A percentile compares a stretch with the other conserved stretches of the same genome.
phyloP scores from a whole-genome alignment of 2,888 invertebrate species.

The Dynastes tityus region DNA sequence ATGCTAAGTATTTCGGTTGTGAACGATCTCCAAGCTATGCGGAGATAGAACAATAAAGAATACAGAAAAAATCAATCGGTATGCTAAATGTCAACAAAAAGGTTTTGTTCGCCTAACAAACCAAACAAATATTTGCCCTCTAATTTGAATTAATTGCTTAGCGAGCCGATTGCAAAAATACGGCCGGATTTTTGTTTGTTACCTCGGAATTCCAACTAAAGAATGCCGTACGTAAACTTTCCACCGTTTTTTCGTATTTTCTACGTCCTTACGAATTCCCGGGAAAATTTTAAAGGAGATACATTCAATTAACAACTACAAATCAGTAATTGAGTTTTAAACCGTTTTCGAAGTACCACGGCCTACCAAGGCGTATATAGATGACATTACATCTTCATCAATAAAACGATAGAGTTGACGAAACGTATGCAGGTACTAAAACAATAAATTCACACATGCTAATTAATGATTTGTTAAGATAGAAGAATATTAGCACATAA shows the following conservation, averaged over 20 bases:
- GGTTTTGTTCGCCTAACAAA: conserved; percentile 26
- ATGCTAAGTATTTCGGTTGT: conserved; percentile 21
- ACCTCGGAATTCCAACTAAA: conserved; percentile 1
- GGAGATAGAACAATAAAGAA: conserved; percentile 13
- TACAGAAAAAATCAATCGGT: conserved; percentile 23
- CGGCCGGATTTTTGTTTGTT: neutral
- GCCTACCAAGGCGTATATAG: too few species aligned
- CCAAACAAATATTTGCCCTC: conserved; percentile 39
- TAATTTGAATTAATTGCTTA: conserved; percentile 31
- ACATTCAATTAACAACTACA: neutral
- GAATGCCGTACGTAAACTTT: conserved; percentile 20
- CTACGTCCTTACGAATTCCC: neutral
- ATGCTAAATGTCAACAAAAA: conserved; percentile 38
- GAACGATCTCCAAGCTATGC: conserved; percentile 1
- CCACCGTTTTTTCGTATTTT: conserved; percentile 31
- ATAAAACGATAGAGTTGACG: too few species aligned
- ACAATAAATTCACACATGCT: too few species aligned
- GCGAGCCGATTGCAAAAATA: conserved; percentile 29
- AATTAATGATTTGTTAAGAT: too few species aligned
- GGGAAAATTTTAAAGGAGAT: neutral
- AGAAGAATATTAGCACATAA: too few species aligned
- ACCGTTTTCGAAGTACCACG: too few species aligned
- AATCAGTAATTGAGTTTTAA: too few species aligned
- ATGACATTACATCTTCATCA: too few species aligned
- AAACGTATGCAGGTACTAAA: too few species aligned